Percentiles rank a stretch among this genome's conserved stretches.
phyloP scores from a whole-genome alignment of 2,113 vertebrate species.

The Petaurus breviceps region DNA sequence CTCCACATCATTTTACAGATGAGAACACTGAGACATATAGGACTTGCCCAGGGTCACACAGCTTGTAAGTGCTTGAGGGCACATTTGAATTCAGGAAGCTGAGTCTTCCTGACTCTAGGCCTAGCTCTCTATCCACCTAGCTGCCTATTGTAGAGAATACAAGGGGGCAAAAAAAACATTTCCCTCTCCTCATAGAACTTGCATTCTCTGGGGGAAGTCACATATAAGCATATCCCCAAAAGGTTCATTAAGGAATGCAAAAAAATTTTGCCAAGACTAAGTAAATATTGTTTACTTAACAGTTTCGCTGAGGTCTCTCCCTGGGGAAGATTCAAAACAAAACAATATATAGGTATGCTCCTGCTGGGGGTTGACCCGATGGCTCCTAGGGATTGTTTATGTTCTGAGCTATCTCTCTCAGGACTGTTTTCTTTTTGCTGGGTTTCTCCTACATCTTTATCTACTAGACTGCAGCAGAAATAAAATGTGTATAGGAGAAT shows the following conservation, averaged over 20 bases:
- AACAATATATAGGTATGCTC: slow-evolving; percentile 14
- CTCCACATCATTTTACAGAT: too few species aligned
- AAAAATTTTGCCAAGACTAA: neutral
- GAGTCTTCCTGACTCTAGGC: neutral
- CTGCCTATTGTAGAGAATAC: neutral
- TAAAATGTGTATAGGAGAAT: slow-evolving; percentile 30
- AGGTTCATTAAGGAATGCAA: neutral
- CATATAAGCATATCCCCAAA: neutral
- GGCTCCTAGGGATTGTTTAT: neutral
- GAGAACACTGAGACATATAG: neutral
- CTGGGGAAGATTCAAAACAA: slow-evolving; percentile 23
- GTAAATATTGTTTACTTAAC: neutral
- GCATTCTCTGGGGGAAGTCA: neutral
- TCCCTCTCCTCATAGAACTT: neutral
- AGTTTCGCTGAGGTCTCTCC: neutral
- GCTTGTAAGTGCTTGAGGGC: neutral
- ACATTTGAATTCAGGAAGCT: neutral
- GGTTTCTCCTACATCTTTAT: neutral
- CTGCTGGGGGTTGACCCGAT: neutral
- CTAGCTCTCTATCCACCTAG: neutral
- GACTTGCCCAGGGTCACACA: neutral
- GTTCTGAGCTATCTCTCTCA: neutral
- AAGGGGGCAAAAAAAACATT: neutral
- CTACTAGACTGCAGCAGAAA: neutral
- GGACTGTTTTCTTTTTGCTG: neutral